Evolutionary conservation across 2,113 vertebrate species (phyloP).

Genomic region (Chionis minor): DNA sequence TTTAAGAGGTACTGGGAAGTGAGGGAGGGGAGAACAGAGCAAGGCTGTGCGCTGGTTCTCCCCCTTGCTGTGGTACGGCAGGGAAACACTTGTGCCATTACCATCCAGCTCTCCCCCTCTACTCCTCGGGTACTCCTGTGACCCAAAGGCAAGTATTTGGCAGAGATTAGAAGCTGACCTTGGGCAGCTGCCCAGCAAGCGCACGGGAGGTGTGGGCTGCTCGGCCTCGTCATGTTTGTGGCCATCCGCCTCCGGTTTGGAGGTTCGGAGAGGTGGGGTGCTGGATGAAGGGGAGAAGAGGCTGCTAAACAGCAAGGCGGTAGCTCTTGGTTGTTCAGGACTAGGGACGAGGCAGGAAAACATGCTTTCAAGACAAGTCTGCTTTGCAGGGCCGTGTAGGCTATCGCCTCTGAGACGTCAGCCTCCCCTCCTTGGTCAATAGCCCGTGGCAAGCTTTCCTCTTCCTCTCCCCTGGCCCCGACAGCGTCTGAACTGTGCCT

Average conservation of each 20-base stretch:
- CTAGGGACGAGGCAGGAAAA: not conserved
- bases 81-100: accelerated
- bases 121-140: not conserved
- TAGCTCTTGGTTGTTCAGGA: not conserved
- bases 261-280: too few species aligned
- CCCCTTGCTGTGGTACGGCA: accelerated
- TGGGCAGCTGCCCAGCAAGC: not conserved
- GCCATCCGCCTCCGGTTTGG: not conserved
- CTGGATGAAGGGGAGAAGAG: not conserved
- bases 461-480: not conserved
- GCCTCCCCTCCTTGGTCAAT: not conserved
- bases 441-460: not conserved
- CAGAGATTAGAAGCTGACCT: not conserved
- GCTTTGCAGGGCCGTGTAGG: not conserved
- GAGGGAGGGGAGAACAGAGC: not conserved
- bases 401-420: not conserved
- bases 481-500: not conserved
- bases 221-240: not conserved
- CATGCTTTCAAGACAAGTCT: not conserved
- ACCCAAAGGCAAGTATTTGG: not conserved
- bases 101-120: not conserved
- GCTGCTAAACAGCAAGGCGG: not conserved
- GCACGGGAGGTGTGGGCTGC: not conserved
- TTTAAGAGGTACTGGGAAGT: not conserved
- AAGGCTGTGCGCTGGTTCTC: accelerated